A percentile compares a stretch with the other conserved stretches of the same genome.
These are phyloP conservation scores for Bombycilla garrulus DNA, from an alignment of 2,113 vertebrate species.

Conservation along the genomic window DNA sequence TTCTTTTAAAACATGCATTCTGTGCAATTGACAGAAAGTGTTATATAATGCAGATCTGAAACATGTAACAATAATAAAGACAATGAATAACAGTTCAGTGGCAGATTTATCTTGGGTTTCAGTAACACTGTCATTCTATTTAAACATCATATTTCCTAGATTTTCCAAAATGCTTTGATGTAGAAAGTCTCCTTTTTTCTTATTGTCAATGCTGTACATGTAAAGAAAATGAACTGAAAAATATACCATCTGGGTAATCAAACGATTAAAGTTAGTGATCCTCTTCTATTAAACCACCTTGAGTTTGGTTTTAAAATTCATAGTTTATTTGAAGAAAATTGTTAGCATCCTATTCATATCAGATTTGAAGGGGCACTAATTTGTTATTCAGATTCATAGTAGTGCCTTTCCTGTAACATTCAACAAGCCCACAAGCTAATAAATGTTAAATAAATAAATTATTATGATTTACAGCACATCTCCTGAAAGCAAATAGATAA, in stretches of 20 bases:
- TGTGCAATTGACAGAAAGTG: background rate
- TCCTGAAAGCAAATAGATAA: background rate
- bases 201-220: background rate
- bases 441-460: slow-evolving; percentile 26
- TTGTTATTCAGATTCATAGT: slow-evolving; percentile 1
- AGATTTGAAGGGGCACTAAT: background rate
- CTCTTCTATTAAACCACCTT: background rate
- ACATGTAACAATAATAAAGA: background rate
- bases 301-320: slow-evolving; percentile 24
- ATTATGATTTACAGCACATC: background rate
- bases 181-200: background rate
- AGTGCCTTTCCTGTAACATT: background rate
- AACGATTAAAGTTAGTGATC: background rate
- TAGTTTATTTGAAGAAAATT: slow-evolving; percentile 8
- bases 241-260: background rate
- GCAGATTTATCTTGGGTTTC: background rate
- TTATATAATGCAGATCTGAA: background rate
- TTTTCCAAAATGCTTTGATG: background rate
- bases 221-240: background rate
- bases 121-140: background rate
- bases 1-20: background rate
- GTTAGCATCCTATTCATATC: background rate
- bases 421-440: background rate
- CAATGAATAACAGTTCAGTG: background rate
- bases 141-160: background rate